Evolutionary conservation across 2,888 invertebrate species (phyloP).

Genomic region (Ommatoiulus sabulosus): DNA sequence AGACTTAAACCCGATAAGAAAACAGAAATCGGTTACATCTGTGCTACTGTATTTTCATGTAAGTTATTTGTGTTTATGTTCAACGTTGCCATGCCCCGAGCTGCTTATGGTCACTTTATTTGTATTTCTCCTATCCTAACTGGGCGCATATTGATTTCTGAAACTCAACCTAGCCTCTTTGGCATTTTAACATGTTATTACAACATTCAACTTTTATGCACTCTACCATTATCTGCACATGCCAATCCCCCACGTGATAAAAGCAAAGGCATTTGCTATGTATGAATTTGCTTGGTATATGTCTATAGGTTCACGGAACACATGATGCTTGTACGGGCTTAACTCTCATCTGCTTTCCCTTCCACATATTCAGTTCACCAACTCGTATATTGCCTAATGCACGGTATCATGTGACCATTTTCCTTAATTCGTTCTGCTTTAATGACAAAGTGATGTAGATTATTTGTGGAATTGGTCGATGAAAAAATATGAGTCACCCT

Average conservation of each 20-base stretch:
- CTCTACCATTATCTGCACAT: not conserved
- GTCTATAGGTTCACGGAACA: not conserved
- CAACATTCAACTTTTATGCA: not conserved
- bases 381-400: not conserved
- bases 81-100: not conserved
- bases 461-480: not conserved
- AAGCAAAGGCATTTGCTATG: not conserved
- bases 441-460: not conserved
- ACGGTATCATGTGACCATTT: not conserved
- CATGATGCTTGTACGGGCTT: not conserved
- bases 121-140: not conserved
- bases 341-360: not conserved
- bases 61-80: slow-evolving; percentile 27
- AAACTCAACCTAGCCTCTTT: not conserved
- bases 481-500: not conserved
- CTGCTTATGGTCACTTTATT: not conserved
- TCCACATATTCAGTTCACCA: not conserved
- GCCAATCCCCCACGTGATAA: slow-evolving; percentile 9
- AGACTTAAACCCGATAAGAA: slow-evolving; percentile 30
- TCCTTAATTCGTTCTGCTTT: not conserved
- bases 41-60: not conserved
- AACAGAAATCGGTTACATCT: slow-evolving; percentile 23
- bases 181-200: slow-evolving; percentile 6
- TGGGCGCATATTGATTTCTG: slow-evolving; percentile 15
- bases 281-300: not conserved